Percentiles rank a stretch among this genome's conserved stretches.
These are phyloP conservation scores for Oncorhynchus kisutch DNA, from an alignment of 2,113 vertebrate species.

Conservation along the genomic window DNA sequence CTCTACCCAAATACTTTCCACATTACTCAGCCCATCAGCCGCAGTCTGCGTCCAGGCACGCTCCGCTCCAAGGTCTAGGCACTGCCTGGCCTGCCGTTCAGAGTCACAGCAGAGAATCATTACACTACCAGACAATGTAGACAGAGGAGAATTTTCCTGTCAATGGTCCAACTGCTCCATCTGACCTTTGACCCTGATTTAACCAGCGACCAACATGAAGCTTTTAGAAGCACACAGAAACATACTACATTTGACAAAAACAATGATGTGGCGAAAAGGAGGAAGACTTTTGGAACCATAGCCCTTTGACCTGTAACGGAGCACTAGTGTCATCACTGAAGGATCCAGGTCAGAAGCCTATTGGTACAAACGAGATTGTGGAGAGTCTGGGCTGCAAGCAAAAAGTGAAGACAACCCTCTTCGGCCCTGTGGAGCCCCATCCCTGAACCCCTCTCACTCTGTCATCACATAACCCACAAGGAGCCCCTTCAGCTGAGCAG, in stretches of 20 bases:
- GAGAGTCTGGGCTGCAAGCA: not conserved
- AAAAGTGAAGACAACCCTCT: too few relatives aligned
- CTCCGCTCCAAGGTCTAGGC: slow-evolving; percentile 14
- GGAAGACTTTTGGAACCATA: not conserved
- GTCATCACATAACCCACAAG: not conserved
- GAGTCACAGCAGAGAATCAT: not conserved
- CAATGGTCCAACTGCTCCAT: not conserved
- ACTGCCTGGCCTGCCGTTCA: not conserved
- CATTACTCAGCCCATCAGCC: slow-evolving; percentile 54
- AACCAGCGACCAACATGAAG: too few relatives aligned
- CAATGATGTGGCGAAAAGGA: not conserved
- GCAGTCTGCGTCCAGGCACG: slow-evolving; percentile 11
- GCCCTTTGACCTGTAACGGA: not conserved
- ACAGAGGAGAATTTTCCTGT: not conserved
- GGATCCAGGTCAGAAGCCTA: not conserved
- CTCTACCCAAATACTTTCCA: slow-evolving; percentile 61
- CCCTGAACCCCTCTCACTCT: not conserved
- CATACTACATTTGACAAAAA: not conserved
- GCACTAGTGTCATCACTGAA: not conserved
- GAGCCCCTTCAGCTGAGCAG: slow-evolving; percentile 11
- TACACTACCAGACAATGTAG: not conserved
- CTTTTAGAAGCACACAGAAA: not conserved
- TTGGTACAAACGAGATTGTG: not conserved
- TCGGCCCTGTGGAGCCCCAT: slow-evolving; percentile 1
- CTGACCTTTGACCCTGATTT: not conserved